Evolutionary conservation across 2,797 vertebrate species (phyloP).

Genomic region (Tokudaia tokunoshimensis): DNA sequence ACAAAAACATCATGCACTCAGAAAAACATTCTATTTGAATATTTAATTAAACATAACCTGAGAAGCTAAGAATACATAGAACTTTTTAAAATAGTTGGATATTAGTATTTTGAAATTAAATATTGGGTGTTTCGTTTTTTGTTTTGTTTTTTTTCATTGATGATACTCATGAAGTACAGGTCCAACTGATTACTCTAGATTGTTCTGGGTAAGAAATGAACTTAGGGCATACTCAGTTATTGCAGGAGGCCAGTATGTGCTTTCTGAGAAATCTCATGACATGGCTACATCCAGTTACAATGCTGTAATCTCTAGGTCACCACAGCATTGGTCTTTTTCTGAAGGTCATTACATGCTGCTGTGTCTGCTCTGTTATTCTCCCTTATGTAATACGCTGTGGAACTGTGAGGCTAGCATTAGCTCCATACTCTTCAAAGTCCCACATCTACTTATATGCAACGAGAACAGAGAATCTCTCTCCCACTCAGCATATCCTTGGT

Average conservation of each 20-base stretch:
- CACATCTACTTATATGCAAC: not conserved
- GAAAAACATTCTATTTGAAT: conserved; percentile 49
- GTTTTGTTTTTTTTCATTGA: conserved; percentile 5
- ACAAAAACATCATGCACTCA: not conserved
- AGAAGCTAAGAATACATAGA: conserved; percentile 1
- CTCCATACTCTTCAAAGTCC: conserved; percentile 54
- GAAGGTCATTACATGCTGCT: conserved; percentile 3
- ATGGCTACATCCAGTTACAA: conserved; percentile 46
- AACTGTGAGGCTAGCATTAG: conserved; percentile 41
- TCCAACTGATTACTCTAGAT: conserved; percentile 57
- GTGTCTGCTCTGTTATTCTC: conserved; percentile 11
- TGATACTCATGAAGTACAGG: conserved; percentile 30
- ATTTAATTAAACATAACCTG: conserved; percentile 31
- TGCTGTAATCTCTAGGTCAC: conserved; percentile 53
- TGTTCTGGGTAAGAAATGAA: conserved; percentile 71
- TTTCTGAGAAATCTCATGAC: not conserved
- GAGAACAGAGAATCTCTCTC: not conserved
- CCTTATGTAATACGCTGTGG: conserved; percentile 33
- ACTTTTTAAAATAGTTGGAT: not conserved
- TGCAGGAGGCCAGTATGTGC: not conserved
- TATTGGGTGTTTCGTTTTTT: not conserved
- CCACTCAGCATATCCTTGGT: not conserved
- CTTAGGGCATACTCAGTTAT: conserved; percentile 62
- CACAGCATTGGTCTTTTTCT: conserved; percentile 29
- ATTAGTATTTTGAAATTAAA: conserved; percentile 63